Evolutionary conservation across 2,113 vertebrate species (phyloP).

Genomic region (Chionodraco myersi): DNA sequence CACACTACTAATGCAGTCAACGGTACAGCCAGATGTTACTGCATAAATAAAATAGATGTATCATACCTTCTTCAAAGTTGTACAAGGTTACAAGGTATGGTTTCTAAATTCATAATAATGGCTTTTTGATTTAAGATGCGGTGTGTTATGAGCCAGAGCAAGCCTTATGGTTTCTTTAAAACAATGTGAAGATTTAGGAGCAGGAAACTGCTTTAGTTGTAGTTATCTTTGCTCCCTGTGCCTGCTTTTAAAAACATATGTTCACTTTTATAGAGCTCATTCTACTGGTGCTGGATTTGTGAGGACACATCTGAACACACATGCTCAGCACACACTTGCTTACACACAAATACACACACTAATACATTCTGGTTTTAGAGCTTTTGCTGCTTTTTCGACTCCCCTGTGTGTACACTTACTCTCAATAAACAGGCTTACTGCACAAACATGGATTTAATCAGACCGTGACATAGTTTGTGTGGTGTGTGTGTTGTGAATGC

Average conservation of each 20-base stretch:
- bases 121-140: conserved; percentile 11
- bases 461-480: conserved; percentile 11
- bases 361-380: conserved; percentile 30
- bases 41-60: conserved; percentile 1
- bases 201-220: conserved; percentile 1
- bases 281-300: conserved; percentile 16
- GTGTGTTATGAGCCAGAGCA: not conserved
- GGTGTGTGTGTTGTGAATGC: conserved; percentile 1
- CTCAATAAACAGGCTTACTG: conserved; percentile 31
- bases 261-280: conserved; percentile 41
- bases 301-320: conserved; percentile 21
- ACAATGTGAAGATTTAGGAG: conserved; percentile 18
- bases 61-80: not conserved
- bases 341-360: conserved; percentile 11
- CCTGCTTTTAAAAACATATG: conserved; percentile 18
- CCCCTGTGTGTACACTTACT: conserved; percentile 6
- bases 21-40: conserved; percentile 1
- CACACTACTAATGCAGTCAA: not conserved
- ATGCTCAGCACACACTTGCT: not conserved
- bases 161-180: conserved; percentile 17
- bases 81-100: conserved; percentile 15
- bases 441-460: conserved; percentile 40
- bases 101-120: conserved; percentile 5
- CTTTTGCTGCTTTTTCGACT: conserved; percentile 9
- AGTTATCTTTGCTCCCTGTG: not conserved